Conservation (phyloP, 2,888 invertebrate genomes). For the Volucella bombylans region DNA sequence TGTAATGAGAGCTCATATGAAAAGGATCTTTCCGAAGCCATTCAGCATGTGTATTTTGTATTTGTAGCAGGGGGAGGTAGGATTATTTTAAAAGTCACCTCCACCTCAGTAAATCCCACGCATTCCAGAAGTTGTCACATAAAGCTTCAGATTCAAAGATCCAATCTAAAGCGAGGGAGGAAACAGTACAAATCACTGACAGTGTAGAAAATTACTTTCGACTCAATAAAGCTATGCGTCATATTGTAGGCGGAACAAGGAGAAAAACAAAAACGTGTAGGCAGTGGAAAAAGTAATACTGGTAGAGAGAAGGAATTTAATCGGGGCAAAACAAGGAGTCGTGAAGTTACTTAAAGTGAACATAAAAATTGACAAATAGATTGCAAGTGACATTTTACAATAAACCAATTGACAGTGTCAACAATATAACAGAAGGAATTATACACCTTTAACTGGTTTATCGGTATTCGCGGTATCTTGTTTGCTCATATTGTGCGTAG, state of each 20-base stretch:
- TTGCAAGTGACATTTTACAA: constrained; percentile 37
- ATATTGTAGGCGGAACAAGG: constrained; percentile 34
- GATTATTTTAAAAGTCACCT: constrained; percentile 19
- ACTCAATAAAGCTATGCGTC: constrained; percentile 43
- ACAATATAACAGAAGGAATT: constrained; percentile 30
- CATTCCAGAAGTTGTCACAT: constrained; percentile 13
- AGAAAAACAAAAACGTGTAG: not conserved
- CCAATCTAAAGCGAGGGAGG: not conserved
- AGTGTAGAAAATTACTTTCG: constrained; percentile 68
- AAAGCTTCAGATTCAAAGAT: not conserved
- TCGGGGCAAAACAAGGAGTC: not conserved
- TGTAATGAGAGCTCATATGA: constrained; percentile 60
- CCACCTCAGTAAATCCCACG: constrained; percentile 37
- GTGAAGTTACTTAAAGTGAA: not conserved
- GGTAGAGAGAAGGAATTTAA: constrained; percentile 10
- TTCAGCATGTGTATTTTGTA: constrained; percentile 15
- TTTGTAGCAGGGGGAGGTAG: not conserved
- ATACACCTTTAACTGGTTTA: constrained; percentile 32
- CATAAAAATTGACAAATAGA: constrained; percentile 10
- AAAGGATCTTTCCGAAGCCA: constrained; percentile 52
- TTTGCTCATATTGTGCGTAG: not conserved
- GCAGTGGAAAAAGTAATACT: not conserved
- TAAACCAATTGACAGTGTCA: constrained; percentile 39
- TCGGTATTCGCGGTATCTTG: not conserved
- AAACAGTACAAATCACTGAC: constrained; percentile 55